Base-by-base conservation (phyloP, 2,797 vertebrate species). In the Intellagama lesueurii region DNA sequence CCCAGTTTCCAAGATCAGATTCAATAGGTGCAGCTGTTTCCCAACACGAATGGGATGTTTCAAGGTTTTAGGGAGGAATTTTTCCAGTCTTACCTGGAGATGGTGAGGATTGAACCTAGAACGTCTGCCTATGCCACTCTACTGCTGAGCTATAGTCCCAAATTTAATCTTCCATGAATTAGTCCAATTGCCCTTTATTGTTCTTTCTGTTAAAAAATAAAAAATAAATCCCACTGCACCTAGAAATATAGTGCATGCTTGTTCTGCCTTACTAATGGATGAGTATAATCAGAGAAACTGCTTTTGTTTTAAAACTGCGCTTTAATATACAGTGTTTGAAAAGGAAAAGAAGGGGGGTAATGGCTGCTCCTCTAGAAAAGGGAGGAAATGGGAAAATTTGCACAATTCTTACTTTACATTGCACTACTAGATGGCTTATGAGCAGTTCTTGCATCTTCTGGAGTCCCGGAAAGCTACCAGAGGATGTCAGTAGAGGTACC, bases 401-500 rank as follows among this genome's bases (percentile, higher is more conserved):
- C 91, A 93, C 92, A 93, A 92, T 93, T 94, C 92, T 94, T 95
- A 94, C 92, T 90, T 95, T 93, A 91, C 89, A 91, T 94, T 73
- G 80, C 87, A 0, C 88, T 56, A 91, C 91, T 96, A 95, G 95
- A 90, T 90, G 89, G 92, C 88, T 93, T 94, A 89, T 47, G 14
- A 90, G 89, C 87, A 17, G 35, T 69, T 91, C n/a, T 89, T 70
- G 90, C 91, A 88, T 86, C 79, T 66, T 77, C 77, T 77, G 84
- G 89, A 92, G 92, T 91, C 86, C 81, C 84, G n/a, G 16, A 83
- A 64, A 93, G 88, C 90, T 91, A 95, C 95, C 95, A 95, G 95
- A 88, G 94, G 94, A 96, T 94, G 94, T 95, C 95, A 96, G 93
- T 14, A 95, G 91, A 94, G 93, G 81, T 77, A 93, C 90, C 91